Percentiles rank a stretch among this genome's conserved stretches.
These are phyloP conservation scores for Diplosoma virens DNA, from an alignment of 23 tunicate genomes.

Conservation along the genomic window DNA sequence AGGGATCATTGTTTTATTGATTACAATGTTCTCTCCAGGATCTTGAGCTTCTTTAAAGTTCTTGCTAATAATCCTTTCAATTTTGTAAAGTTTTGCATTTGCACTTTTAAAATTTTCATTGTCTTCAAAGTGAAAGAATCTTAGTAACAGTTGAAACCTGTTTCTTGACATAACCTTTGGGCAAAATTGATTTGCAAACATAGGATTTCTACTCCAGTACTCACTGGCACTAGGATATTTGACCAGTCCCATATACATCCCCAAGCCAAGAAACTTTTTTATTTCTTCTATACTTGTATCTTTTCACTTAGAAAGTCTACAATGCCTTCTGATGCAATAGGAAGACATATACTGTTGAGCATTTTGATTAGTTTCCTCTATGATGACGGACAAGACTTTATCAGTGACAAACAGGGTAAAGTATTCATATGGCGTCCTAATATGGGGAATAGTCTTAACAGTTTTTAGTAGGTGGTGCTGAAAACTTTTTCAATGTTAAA, in stretches of 20 bases:
- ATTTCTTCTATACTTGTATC: slow-evolving; percentile 2
- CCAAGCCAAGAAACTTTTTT: slow-evolving; percentile 1
- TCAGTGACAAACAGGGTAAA: slow-evolving; percentile 5
- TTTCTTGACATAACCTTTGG: neutral
- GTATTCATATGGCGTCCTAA: neutral
- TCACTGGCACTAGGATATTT: neutral
- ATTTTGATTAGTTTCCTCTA: slow-evolving; percentile 4
- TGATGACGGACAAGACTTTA: neutral
- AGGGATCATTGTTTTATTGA: neutral
- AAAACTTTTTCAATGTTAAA: neutral
- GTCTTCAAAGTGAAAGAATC: neutral
- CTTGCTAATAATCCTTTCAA: neutral
- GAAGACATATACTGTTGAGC: slow-evolving; percentile 1
- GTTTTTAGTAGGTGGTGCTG: neutral
- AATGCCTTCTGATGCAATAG: neutral
- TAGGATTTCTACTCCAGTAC: slow-evolving; percentile 2
- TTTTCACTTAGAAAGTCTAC: slow-evolving; percentile 7
- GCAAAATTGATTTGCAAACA: neutral
- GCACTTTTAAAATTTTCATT: neutral
- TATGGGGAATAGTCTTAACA: neutral
- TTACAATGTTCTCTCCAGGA: slow-evolving; percentile 2
- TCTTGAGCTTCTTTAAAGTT: slow-evolving; percentile 14
- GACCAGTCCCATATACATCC: slow-evolving; percentile 2
- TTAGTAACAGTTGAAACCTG: slow-evolving; percentile 5
- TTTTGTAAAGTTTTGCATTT: neutral